These are phyloP conservation scores for Mythimna pallens DNA, from an alignment of 2,888 invertebrate species.

Conservation along the genomic window DNA sequence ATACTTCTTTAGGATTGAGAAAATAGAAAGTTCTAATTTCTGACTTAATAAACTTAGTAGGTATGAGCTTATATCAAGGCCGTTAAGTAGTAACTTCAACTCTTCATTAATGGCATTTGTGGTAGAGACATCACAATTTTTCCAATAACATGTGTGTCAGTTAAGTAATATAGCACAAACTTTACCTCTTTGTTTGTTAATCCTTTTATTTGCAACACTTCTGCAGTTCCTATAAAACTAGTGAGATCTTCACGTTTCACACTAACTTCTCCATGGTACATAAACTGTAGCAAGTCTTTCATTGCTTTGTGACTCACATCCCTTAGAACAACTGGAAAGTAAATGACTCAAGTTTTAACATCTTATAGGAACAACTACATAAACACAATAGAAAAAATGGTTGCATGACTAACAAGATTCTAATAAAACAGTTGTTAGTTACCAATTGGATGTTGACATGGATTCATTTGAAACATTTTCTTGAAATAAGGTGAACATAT, in stretches of 20 bases:
- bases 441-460: slow-evolving; percentile 93
- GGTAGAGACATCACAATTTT: too few relatives aligned
- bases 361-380: background rate
- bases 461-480: slow-evolving; percentile 92
- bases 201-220: slow-evolving; percentile 94
- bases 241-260: slow-evolving; percentile 93
- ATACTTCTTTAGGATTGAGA: background rate
- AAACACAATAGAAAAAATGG: background rate
- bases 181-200: slow-evolving; percentile 91
- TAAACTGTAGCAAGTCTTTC: slow-evolving; percentile 93
- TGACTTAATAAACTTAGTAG: background rate
- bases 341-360: slow-evolving; percentile 15
- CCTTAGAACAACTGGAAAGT: slow-evolving; percentile 92
- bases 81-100: too few relatives aligned
- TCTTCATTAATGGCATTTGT: too few relatives aligned
- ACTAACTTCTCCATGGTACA: slow-evolving; percentile 95
- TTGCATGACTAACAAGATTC: slow-evolving; percentile 28
- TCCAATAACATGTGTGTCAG: too few relatives aligned
- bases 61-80: background rate
- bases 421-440: slow-evolving; percentile 61
- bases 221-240: slow-evolving; percentile 93
- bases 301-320: slow-evolving; percentile 93
- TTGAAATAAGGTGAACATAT: slow-evolving; percentile 94
- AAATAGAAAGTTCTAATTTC: background rate
- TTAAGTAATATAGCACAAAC: slow-evolving; percentile 10